Evolutionary conservation across 2,888 invertebrate species (phyloP).

Genomic region (Conus canariensis): DNA sequence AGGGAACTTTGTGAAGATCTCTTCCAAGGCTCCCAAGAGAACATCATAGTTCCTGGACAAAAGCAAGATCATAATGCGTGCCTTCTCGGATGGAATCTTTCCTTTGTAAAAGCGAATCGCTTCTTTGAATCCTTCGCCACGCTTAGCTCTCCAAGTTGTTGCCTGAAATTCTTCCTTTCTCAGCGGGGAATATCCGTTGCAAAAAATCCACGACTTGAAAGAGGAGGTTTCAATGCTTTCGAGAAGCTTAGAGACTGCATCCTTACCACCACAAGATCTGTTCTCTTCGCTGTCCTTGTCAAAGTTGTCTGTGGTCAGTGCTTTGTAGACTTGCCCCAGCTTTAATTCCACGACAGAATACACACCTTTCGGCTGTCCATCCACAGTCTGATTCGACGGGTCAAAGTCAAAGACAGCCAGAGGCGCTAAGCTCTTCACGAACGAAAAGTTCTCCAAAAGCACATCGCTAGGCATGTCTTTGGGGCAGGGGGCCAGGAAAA

Average conservation of each 20-base stretch:
- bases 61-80: neutral
- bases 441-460: constrained; percentile 46
- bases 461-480: constrained; percentile 42
- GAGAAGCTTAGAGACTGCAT: neutral
- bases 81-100: constrained; percentile 7
- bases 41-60: constrained; percentile 22
- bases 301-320: constrained; percentile 58
- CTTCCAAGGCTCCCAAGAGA: constrained; percentile 6
- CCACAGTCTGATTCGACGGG: constrained; percentile 23
- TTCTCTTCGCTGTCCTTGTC: constrained; percentile 40
- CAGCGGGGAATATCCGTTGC: constrained; percentile 59
- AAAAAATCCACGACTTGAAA: constrained; percentile 59
- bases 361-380: constrained; percentile 45
- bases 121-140: constrained; percentile 35
- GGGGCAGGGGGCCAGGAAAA: constrained; percentile 52
- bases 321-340: constrained; percentile 48
- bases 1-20: constrained; percentile 50
- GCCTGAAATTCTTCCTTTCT: constrained; percentile 43
- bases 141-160: constrained; percentile 58
- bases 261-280: neutral
- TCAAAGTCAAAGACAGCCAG: constrained; percentile 60
- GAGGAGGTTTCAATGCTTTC: constrained; percentile 3
- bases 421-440: constrained; percentile 52
- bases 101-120: constrained; percentile 15
- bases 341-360: constrained; percentile 48